Evolutionary conservation across 2,797 vertebrate genomes (phyloP).

Genomic region (Cossypha heuglini): DNA sequence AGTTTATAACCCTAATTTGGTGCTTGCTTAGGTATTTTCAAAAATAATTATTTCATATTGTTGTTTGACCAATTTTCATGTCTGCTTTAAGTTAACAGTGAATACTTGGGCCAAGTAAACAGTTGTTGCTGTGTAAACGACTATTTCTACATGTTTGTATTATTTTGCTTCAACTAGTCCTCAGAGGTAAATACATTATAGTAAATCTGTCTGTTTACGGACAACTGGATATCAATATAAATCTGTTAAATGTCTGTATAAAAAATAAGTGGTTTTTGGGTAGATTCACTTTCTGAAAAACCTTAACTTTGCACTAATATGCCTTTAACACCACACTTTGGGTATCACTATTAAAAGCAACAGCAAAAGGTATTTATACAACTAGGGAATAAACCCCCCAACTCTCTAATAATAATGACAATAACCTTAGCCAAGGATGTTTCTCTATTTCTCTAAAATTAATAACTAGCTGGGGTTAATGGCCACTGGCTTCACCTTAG

Average conservation of each 20-base stretch:
- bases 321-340: background rate
- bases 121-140: background rate
- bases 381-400: background rate
- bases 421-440: constrained; percentile 52
- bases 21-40: background rate
- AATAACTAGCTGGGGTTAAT: constrained; percentile 70
- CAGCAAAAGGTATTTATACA: background rate
- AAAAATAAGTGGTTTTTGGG: background rate
- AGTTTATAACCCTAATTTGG: background rate
- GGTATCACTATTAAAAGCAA: background rate
- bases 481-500: constrained; percentile 69
- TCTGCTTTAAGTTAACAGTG: background rate
- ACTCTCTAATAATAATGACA: constrained; percentile 10
- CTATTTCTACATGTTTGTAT: background rate
- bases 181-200: background rate
- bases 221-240: background rate
- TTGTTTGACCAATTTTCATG: background rate
- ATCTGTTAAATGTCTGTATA: background rate
- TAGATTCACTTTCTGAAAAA: background rate
- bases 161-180: background rate
- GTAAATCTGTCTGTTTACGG: background rate
- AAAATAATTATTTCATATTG: background rate
- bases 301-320: background rate
- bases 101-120: background rate
- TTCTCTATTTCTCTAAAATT: constrained; percentile 57